These are phyloP conservation scores for Papilio aristodemus DNA, from an alignment of 1,140 invertebrate species.

Conservation along the genomic window DNA sequence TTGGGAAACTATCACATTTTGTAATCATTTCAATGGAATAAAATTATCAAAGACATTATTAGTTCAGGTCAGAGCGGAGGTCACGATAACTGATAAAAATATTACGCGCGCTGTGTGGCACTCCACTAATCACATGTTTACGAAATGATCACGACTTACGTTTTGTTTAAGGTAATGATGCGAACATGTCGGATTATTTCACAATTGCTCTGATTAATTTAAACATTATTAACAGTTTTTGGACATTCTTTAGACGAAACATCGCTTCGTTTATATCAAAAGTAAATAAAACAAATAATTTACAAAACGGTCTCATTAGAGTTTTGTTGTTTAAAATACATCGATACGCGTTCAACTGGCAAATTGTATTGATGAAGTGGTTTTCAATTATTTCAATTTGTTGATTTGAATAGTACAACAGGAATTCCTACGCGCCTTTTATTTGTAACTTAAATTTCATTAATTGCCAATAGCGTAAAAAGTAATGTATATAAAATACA, in stretches of 20 bases:
- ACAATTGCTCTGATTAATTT: neutral
- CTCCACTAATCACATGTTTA: neutral
- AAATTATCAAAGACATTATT: constrained; percentile 1
- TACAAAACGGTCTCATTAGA: too few species aligned
- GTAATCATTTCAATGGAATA: constrained; percentile 19
- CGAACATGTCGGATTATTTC: neutral
- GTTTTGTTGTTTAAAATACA: neutral
- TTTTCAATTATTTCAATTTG: neutral
- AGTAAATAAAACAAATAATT: too few species aligned
- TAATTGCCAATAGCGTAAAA: neutral
- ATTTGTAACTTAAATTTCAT: neutral
- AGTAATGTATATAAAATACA: too few species aligned
- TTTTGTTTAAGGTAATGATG: neutral
- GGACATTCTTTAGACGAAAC: too few species aligned
- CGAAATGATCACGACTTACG: neutral
- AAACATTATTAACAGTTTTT: too few species aligned
- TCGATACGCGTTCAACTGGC: neutral
- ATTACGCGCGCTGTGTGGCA: neutral
- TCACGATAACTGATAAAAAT: neutral
- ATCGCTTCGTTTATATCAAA: too few species aligned
- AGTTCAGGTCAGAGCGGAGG: constrained; percentile 6
- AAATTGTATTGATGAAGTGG: neutral
- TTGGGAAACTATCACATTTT: constrained; percentile 2
- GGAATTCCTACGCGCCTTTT: too few species aligned
- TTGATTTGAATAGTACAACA: too few species aligned